Base-by-base conservation (phyloP, 2,113 vertebrate species). In the Tetraodon nigroviridis region DNA sequence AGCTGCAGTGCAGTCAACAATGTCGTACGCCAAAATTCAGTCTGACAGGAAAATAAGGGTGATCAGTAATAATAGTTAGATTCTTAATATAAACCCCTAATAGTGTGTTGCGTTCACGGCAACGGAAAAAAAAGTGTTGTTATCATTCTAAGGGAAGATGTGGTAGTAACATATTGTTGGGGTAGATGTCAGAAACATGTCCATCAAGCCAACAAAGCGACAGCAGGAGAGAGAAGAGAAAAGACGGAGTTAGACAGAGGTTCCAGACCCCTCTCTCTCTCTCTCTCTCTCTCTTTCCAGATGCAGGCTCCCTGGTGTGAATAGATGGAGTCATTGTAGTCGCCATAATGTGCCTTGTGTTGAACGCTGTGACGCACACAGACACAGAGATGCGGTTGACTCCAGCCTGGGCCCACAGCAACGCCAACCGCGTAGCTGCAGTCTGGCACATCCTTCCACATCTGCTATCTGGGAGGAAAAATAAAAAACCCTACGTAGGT, bases 291-390 rank as follows among this genome's bases (percentile, higher is more conserved):
- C 32, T 37, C 67, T 65, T 57, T 24, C 73, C 74, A 76, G 78
- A 79, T 72, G 73, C 80, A 14, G 64, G 59, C 76, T 69, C 61
- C 75, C 76, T 82, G 15, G 64, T 45, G 60, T 52, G 75, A 66
- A 80, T 77, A 79, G 66, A 80, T 63, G 66, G 65, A 64, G 50
- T 51, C 80, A 80, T 87, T 87, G 83, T 85, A 51, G 63, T 59
- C 50, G 54, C 60, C 46, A 81, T 75, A 81, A 75, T 84, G 76
- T 75, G 58, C 27, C 78, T 67, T 79, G 58, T 86, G 82, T 84
- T 65, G 8, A 4, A 42, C 56, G 15, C 21, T 53, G 59, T 78
- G 75, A 83, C 83, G 78, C 80, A 79, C 75, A 54, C 20, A 52
- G 45, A 61, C 67, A 15, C 2, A 52, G 55, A 29, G 64, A 71